A percentile compares a stretch with the other conserved stretches of the same genome.
Conservation (phyloP, 2,113 vertebrate genomes). For the Crotophaga sulcirostris region DNA sequence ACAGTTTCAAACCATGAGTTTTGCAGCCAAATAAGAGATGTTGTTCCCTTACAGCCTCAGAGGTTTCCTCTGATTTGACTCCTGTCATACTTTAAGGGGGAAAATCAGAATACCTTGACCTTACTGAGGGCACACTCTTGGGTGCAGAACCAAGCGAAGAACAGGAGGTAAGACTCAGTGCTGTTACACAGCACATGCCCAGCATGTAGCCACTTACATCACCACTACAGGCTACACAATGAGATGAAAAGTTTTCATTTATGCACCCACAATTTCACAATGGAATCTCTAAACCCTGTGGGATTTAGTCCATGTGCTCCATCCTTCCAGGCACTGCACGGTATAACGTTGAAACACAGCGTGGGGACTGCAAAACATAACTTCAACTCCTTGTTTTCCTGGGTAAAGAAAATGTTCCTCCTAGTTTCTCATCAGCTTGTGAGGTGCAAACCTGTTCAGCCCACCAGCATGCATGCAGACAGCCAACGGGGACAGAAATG, state of each 20-base stretch:
- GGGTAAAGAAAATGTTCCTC: not conserved
- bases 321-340: rapidly evolving
- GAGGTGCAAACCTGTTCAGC: not conserved
- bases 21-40: not conserved
- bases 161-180: not conserved
- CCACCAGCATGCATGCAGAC: not conserved
- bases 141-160: not conserved
- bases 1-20: not conserved
- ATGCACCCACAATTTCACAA: not conserved
- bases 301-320: not conserved
- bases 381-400: not conserved
- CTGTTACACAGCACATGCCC: not conserved
- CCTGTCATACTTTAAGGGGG: not conserved
- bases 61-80: not conserved
- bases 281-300: not conserved
- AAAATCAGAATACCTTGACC: not conserved
- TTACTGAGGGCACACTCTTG: not conserved
- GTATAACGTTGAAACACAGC: not conserved
- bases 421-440: not conserved
- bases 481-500: not conserved
- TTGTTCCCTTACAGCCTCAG: not conserved
- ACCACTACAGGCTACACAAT: not conserved
- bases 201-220: not conserved
- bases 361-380: not conserved
- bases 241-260: not conserved